Percentiles rank a stretch among this genome's conserved stretches.
These are phyloP conservation scores for Sturnus vulgaris DNA, from an alignment of 2,113 vertebrate genomes.

Conservation along the genomic window DNA sequence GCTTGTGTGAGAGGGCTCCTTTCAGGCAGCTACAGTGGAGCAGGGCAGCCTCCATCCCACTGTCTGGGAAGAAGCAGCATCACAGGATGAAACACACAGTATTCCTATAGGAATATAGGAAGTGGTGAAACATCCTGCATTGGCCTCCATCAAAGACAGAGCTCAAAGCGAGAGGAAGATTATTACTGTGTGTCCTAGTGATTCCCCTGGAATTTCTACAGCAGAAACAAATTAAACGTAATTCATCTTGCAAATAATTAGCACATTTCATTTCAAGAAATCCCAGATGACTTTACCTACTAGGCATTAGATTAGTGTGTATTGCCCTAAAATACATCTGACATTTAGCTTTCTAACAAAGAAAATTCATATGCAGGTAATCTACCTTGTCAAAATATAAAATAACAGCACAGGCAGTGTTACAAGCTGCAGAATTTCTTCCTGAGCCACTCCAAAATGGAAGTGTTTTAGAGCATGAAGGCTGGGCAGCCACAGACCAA, in stretches of 20 bases:
- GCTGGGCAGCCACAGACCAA: background rate
- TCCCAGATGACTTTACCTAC: constrained; percentile 43
- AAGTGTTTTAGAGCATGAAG: background rate
- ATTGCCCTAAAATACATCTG: background rate
- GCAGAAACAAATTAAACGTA: constrained; percentile 28
- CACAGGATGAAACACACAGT: fast-evolving
- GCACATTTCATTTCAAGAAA: constrained; percentile 47
- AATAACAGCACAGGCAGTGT: background rate
- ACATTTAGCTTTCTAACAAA: constrained; percentile 44
- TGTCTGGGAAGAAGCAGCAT: background rate
- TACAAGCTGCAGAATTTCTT: background rate
- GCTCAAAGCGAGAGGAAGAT: background rate
- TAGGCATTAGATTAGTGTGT: constrained; percentile 19
- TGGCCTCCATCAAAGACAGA: background rate
- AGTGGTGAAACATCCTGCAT: background rate
- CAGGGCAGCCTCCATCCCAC: background rate
- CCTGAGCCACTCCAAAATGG: background rate
- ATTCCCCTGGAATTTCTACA: constrained; percentile 38
- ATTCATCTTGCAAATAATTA: constrained; percentile 51
- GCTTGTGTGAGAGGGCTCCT: background rate
- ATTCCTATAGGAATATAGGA: background rate
- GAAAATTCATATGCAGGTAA: background rate
- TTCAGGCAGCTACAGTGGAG: background rate
- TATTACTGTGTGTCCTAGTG: background rate
- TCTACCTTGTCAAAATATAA: background rate